Base-by-base conservation (phyloP, 92 coral and sea anemone genomes). In the Parazoanthus atlanticus region DNA sequence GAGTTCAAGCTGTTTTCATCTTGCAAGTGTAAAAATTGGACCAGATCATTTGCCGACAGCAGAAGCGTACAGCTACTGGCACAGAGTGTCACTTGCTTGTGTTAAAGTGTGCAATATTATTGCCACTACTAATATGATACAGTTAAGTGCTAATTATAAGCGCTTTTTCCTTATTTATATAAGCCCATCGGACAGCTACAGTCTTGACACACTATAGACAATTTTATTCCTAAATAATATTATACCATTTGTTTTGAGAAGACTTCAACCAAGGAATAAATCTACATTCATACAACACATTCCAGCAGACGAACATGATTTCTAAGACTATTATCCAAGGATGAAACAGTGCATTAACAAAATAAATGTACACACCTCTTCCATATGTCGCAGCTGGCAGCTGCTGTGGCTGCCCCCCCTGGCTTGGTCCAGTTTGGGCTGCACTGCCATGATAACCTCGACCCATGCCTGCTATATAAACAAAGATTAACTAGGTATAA, bases 21-120 rank as follows among this genome's bases (percentile, higher is more conserved):
- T 95, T 78, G 98, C 99, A 92, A 93, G 98, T 86, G 93, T 91
- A 96, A 95, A 96, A 96, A 93, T 95, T 95, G 99, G 90, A 96
- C 95, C 98, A 93, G 93, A 95, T 88, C 94, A 96, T 85, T 82
- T 91, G 86, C 89, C 38, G 74, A 82, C 74, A 81, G 43, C 38
- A 80, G 47, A 67, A 11, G 41, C 6, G 30, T 28, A 23, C 33
- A 41, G 85, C 95, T 92, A 91, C 90, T 90, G 95, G 93, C 98
- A 96, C 98, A 96, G 98, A 96, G 98, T 96, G 98, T 96, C 85
- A 86, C 98, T 94, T 94, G 98, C 98, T 82, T 26, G 23, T 1
- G 25, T 8, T 29, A 70, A 38, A 8, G 54, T 31, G 25, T 61
- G 26, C 26, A 61, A 7, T 61, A 8, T 61, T 56, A 56, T 3